Percentiles rank a stretch among this genome's conserved stretches.
These are phyloP conservation scores for Saccopteryx bilineata DNA, from an alignment of 2,113 vertebrate species.

Conservation along the genomic window DNA sequence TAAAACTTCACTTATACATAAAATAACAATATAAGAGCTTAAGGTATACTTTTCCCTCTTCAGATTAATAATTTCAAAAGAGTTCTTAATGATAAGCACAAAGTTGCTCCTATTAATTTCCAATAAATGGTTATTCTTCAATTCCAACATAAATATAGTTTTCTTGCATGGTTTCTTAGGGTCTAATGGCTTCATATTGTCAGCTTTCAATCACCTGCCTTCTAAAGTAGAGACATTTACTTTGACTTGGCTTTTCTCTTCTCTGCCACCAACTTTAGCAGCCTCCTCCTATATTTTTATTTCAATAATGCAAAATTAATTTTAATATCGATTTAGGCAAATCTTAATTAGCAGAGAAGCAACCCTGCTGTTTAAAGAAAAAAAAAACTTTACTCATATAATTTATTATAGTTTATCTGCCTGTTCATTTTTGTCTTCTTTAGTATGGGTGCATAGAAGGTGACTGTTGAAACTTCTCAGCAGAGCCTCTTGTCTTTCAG, in stretches of 20 bases:
- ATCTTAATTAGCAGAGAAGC: slow-evolving; percentile 48
- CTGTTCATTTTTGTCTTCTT: not conserved
- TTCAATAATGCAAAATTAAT: slow-evolving; percentile 54
- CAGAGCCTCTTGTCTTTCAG: not conserved
- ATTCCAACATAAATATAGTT: not conserved
- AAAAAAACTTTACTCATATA: not conserved
- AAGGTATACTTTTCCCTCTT: not conserved
- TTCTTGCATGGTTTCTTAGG: slow-evolving; percentile 35
- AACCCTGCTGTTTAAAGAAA: not conserved
- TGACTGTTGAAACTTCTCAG: not conserved
- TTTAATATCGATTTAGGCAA: slow-evolving; percentile 56
- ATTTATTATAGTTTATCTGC: not conserved
- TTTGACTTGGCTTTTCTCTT: slow-evolving; percentile 27
- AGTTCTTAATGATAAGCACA: not conserved
- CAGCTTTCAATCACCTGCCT: not conserved
- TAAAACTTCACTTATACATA: slow-evolving; percentile 39
- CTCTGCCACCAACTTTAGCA: not conserved
- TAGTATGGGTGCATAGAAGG: not conserved
- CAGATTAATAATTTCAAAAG: slow-evolving; percentile 53
- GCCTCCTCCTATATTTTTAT: slow-evolving; percentile 35
- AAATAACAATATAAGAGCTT: slow-evolving; percentile 37
- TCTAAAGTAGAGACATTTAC: slow-evolving; percentile 22
- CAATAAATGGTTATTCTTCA: not conserved
- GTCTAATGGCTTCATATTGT: not conserved
- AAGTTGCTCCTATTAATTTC: not conserved